Evolutionary conservation across 2,113 vertebrate species (phyloP).

Genomic region (Hassar affinis): DNA sequence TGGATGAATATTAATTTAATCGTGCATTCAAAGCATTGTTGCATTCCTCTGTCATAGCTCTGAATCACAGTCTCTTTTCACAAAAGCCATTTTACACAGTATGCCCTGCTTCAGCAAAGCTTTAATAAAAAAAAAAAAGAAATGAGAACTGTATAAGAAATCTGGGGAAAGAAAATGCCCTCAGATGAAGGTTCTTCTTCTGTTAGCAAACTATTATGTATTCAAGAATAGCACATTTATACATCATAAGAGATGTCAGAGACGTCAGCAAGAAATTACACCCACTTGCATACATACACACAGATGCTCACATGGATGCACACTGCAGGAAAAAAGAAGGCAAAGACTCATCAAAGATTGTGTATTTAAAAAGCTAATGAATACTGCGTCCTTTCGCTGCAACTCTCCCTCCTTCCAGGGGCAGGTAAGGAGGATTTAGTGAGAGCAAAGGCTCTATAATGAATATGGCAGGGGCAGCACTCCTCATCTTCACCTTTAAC

Average conservation of each 20-base stretch:
- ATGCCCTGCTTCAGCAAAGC: neutral
- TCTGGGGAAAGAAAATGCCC: slow-evolving; percentile 2
- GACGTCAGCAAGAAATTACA: slow-evolving; percentile 22
- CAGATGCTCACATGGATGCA: neutral
- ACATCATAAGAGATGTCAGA: slow-evolving; percentile 19
- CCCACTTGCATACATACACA: slow-evolving; percentile 15
- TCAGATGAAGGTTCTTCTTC: slow-evolving; percentile 30
- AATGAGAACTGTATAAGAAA: neutral
- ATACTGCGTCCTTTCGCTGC: slow-evolving; percentile 26
- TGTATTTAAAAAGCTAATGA: slow-evolving; percentile 38
- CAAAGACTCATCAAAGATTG: slow-evolving; percentile 41
- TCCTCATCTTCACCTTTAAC: slow-evolving; percentile 31
- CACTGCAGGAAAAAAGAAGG: slow-evolving; percentile 7
- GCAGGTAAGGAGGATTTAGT: slow-evolving; percentile 36
- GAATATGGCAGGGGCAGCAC: slow-evolving; percentile 11
- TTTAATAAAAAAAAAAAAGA: slow-evolving; percentile 17
- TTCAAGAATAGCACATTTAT: slow-evolving; percentile 28
- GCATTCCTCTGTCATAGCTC: slow-evolving; percentile 1
- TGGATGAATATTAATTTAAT: slow-evolving; percentile 31
- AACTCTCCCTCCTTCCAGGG: slow-evolving; percentile 13
- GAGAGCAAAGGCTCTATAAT: slow-evolving; percentile 37
- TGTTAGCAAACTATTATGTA: slow-evolving; percentile 24
- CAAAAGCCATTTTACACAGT: slow-evolving; percentile 33
- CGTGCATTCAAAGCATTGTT: slow-evolving; percentile 14
- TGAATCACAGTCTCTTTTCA: slow-evolving; percentile 27